These are phyloP conservation scores for Sceloporus undulatus DNA, from an alignment of 2,113 vertebrate species.

Conservation along the genomic window DNA sequence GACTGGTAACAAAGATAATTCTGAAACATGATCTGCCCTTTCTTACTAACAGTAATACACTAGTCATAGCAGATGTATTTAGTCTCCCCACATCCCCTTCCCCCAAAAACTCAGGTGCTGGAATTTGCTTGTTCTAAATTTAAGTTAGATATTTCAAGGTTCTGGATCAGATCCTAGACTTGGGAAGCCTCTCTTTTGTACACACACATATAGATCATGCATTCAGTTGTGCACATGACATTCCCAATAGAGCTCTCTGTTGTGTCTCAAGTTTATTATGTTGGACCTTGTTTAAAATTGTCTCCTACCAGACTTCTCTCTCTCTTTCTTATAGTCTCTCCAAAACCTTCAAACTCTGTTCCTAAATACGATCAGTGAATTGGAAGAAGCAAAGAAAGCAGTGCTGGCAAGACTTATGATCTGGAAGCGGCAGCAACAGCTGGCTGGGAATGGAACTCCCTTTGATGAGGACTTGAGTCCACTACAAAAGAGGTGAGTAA, in stretches of 20 bases:
- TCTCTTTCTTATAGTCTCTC: not conserved
- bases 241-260: not conserved
- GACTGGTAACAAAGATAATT: not conserved
- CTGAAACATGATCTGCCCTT: not conserved
- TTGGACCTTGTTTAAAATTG: not conserved
- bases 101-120: not conserved
- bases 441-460: slow-evolving; percentile 83
- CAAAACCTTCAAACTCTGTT: slow-evolving; percentile 56
- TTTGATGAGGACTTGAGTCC: slow-evolving; percentile 85
- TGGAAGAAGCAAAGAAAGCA: slow-evolving; percentile 78
- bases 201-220: not conserved
- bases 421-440: slow-evolving; percentile 89
- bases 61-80: not conserved
- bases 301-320: not conserved
- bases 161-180: not conserved
- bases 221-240: not conserved
- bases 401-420: slow-evolving; percentile 81
- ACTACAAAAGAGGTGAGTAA: slow-evolving; percentile 81
- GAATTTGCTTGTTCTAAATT: not conserved
- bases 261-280: not conserved
- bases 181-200: not conserved
- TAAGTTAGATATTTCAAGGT: not conserved
- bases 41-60: not conserved
- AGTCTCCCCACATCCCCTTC: not conserved
- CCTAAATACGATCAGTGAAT: slow-evolving; percentile 73